Evolutionary conservation across 2,113 vertebrate species (phyloP), one percentile per base, ranked within the genome.

Genomic region (Protobothrops mucrosquamatus): DNA sequence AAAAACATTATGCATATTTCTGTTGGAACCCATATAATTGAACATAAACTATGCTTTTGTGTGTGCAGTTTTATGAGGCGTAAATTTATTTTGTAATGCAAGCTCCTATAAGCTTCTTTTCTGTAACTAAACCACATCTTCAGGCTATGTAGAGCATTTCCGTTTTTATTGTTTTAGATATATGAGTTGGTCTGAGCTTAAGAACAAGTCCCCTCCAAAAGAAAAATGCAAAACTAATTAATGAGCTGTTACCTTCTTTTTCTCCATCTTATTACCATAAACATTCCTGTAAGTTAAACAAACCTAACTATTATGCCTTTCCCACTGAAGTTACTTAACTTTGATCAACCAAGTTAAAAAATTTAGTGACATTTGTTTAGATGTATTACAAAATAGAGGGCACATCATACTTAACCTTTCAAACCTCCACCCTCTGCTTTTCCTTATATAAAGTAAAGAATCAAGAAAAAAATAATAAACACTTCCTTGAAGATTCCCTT

Each of bases 281-380:
- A 88, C 55, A 64, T 92, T 93, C 95, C 94, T 88, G 92, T 57
- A 51, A 51, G 48, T 51, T 3, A 93, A 91, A 39, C 54, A 43
- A 89, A 88, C 15, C 87, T 20, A 55, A 89, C 88, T 89, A 69
- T 46, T 64, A 54, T 43, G 69, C 34, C 24, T 85, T 85, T 61
- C 10, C 94, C 64, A 56, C 85, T 89, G 94, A 94, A 92, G 91
- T 69, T 26, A 85, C 57, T 96, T 95, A 94, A 87, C 88, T 39
- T 46, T 93, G 87, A 95, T 93, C 95, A 94, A 85, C 90, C 43
- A 55, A 46, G n/a, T 93, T 94, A 95, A 43, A 57, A 90, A 24
- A 87, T 24, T 59, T 93, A 85, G 24, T 88, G 90, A 8, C 81
- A 24, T 61, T 92, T 59, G 1, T n/a, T 54, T 54, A 88, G 18